These are phyloP conservation scores for Stichodactyla mertensii DNA, from an alignment of 64 coral and sea anemone species.

Conservation along the genomic window DNA sequence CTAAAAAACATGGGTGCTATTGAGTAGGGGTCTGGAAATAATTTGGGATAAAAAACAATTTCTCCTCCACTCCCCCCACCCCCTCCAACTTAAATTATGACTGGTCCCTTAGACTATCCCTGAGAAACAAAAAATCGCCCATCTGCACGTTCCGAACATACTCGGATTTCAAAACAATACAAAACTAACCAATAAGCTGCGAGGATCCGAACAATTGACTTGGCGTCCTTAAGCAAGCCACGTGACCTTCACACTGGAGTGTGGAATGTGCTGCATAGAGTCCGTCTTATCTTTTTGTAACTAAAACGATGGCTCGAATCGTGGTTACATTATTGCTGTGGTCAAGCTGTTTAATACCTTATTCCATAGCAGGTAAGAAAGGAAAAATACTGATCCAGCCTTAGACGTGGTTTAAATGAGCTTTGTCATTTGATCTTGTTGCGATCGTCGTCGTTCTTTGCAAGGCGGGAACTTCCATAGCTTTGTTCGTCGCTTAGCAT, in stretches of 20 bases:
- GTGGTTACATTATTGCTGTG: conserved; percentile 4
- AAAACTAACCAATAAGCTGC: background rate
- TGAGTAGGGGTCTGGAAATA: no score
- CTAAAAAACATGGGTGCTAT: no score
- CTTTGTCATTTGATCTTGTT: background rate
- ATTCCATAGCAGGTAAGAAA: conserved; percentile 20
- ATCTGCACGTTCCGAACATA: background rate
- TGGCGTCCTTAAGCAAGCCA: background rate
- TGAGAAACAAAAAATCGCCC: background rate
- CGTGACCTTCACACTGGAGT: background rate
- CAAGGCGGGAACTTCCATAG: conserved; percentile 7
- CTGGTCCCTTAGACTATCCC: no score
- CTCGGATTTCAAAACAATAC: background rate
- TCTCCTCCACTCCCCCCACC: no score
- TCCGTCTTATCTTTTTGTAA: conserved; percentile 5
- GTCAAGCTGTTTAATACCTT: background rate
- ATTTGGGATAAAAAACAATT: no score
- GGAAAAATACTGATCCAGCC: background rate
- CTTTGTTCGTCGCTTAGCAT: conserved; percentile 10
- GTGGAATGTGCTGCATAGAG: background rate
- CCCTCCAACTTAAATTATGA: no score
- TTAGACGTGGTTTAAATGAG: background rate
- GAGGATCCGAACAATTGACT: background rate
- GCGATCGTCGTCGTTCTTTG: background rate
- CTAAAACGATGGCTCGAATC: conserved; percentile 10